phyloP scores from a whole-genome alignment of 1,140 invertebrate genomes.

The Phenacoccus solenopsis region DNA sequence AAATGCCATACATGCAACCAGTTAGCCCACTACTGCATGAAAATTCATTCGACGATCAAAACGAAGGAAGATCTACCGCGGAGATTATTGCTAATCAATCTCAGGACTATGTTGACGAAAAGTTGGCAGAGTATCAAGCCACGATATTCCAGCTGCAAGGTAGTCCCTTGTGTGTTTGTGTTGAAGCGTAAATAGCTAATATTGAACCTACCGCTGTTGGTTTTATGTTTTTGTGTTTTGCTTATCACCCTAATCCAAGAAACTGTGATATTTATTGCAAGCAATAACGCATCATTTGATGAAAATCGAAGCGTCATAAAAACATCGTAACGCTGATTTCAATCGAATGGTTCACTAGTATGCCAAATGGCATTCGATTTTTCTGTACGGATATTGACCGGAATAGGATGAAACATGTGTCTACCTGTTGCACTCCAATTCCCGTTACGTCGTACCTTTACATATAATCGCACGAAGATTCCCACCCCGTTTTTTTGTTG shows the following conservation, averaged over 20 bases:
- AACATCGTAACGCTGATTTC: too few species aligned
- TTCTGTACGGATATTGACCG: too few species aligned
- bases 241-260: background rate
- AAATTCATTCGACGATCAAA: conserved; percentile 30
- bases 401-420: too few species aligned
- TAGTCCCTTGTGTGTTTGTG: conserved; percentile 31
- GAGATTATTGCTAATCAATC: conserved; percentile 85
- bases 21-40: conserved; percentile 49
- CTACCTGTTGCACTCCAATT: too few species aligned
- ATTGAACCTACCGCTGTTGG: background rate
- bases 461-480: too few species aligned
- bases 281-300: background rate
- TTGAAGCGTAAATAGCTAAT: background rate
- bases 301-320: too few species aligned
- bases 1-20: conserved; percentile 48
- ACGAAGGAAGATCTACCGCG: conserved; percentile 64
- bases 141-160: conserved; percentile 82
- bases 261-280: background rate
- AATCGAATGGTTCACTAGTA: too few species aligned
- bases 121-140: conserved; percentile 80
- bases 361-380: too few species aligned
- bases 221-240: background rate
- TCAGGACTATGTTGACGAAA: conserved; percentile 87
- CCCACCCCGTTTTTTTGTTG: too few species aligned
- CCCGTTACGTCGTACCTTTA: too few species aligned